Evolutionary conservation across 2,888 invertebrate genomes (phyloP), one percentile per base, ranked within the genome.

Genomic region (Margaritifera margaritifera): DNA sequence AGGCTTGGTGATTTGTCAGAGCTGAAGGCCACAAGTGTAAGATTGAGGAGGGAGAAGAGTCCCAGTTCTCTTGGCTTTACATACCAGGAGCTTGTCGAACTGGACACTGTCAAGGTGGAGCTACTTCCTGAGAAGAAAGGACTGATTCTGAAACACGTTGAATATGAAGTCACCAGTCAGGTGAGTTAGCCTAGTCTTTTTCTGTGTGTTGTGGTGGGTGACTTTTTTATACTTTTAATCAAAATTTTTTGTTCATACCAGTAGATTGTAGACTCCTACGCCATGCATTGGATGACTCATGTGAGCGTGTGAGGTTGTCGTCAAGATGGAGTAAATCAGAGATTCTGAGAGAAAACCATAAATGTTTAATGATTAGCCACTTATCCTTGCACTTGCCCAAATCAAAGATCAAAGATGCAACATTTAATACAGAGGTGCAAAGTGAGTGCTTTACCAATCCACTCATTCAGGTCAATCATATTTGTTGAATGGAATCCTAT

Each of bases 51-150:
- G 66, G 86, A 89, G 55, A 86, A 85, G 66, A 85, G 81, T 52
- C 89, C 89, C 0, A 88, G 84, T 75, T 80, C 85, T 18, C 79
- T 90, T 18, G 86, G 87, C n/a, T 87, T 85, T 72, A 85, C 80
- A 27, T 89, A 84, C 69, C 68, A 75, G 42, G 90, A 90, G 57
- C 77, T 90, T 53, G 83, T 82, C 73, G 84, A 86, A 11, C 77
- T 90, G 20, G 90, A 90, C 72, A 79, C 81, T n/a, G 81, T 90
- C 8, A 87, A 88, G 74, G 88, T 90, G 18, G 89, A 89, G 64
- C 80, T 90, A 18, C 86, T 90, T 18, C 90, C 90, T 22, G 90
- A 90, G 75, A 90, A 90, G 80, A 90, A 90, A 78, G 90, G 90
- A 20, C 76, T 90, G 24, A 88, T 90, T 31, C 77, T 90, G 42